Evolutionary conservation across 2,797 vertebrate species (phyloP), one percentile per base, ranked within the genome.

Genomic region (Erpetoichthys calabaricus): DNA sequence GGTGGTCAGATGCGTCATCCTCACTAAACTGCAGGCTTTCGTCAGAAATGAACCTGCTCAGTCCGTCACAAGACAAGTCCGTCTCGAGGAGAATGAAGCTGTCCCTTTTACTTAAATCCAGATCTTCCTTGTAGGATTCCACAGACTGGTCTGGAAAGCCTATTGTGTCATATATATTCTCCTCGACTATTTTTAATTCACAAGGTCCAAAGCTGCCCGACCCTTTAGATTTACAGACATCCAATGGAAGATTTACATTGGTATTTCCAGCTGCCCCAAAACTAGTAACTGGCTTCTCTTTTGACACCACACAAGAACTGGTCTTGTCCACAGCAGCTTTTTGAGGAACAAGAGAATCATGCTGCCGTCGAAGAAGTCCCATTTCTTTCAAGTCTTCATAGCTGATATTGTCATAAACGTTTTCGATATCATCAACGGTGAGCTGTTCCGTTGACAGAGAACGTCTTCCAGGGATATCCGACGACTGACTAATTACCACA

Each of bases 361-460:
- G 66, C 41, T 91, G 87, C 52, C 88, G 85, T 62, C 83, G 81
- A 56, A 89, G 74, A 2, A 95, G 78, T 25, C 90, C 91, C 91
- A 98, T 92, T 55, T 80, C 81, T 71, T 94, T 96, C 7, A 98
- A 77, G 75, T 98, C 95, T 69, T 98, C 91, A 0, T 88, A 96
- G 75, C 91, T 97, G 66, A 98, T 93, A 66, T 98, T 98, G 68
- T 98, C 95, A 65, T 98, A 98, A 56, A 98, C 90, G 6, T 97
- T 94, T 66, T 98, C 90, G 45, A 93, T 84, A 45, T 94, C 91
- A 42, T 97, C 91, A 0, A 91, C 64, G 0, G 89, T 91, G 59
- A 98, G 65, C 73, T 96, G 91, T 61, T 94, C 91, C 0, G 87
- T 83, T 42, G 88, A 94, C 42, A 89, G 91, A 0, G 87, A 92